Evolutionary conservation across 1,140 invertebrate species (phyloP), one percentile per base, ranked within the genome.

Genomic region (Zaprionus tsacasi): DNA sequence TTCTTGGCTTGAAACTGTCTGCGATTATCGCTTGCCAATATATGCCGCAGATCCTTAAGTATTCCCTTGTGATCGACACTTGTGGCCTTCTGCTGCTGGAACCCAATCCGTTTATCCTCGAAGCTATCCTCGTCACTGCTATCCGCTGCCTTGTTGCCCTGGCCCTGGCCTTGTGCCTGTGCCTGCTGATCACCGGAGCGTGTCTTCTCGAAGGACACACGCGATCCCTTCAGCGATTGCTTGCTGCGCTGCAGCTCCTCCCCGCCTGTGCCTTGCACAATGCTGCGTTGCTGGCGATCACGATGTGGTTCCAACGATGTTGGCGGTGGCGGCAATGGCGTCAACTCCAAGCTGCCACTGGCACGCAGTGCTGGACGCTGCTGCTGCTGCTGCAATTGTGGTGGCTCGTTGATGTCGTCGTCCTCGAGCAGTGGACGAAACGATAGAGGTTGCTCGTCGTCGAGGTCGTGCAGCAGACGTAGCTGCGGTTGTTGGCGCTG

Each of bases 1-100:
- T 93, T 93, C 54, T 93, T 93, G 15, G 91, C 79, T 82, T 93
- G 92, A 60, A 92, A 93, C 59, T 91, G 83, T 0, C 83, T 78
- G 0, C 92, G 81, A 80, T 93, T 91, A 52, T 92, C 92, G 67
- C 78, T 87, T 59, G 82, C 91, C 55, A 92, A 66, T 21, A 92
- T 91, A 17, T 88, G 82, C 17, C 82, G 76, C 25, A 92, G 67
- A 64, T 92, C 92, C 85, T 92, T 93, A n/a, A 93, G 66, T 25
- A 93, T 93, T 57, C 92, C 92, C 68, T 92, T 92, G 70, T 92
- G 91, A 72, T 93, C 92, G 5, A 92, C 91, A 59, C 91, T 92
- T 3, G 86, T 77, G 21, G 92, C 86, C 82, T 92, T 93, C 58
- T 91, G 88, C 54, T 93, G 88, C 70, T 93, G 92, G 70, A 92